Percentiles rank a stretch among this genome's conserved stretches.
Conservation (phyloP, 2,797 vertebrate genomes). For the Prionace glauca region DNA sequence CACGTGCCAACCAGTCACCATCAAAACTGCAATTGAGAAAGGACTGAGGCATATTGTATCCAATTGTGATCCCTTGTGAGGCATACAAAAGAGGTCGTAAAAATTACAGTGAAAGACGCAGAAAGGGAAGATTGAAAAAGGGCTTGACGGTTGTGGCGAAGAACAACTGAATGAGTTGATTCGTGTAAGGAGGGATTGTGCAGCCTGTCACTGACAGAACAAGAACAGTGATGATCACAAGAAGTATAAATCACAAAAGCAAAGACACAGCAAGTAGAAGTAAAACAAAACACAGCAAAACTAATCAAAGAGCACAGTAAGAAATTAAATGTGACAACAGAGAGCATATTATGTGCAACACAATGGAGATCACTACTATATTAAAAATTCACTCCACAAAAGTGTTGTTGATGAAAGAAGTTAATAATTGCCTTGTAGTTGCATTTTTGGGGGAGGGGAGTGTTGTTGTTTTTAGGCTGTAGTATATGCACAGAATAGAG, state of each 20-base stretch:
- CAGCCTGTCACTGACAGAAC: too few species aligned
- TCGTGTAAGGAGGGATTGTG: too few species aligned
- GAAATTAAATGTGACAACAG: neutral
- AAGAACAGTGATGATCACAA: neutral
- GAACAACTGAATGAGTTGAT: too few species aligned
- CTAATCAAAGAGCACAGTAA: neutral
- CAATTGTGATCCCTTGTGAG: neutral
- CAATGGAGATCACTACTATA: neutral
- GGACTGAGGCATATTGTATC: neutral
- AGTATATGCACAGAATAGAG: neutral
- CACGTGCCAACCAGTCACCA: neutral
- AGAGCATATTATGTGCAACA: too few species aligned
- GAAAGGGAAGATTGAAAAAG: too few species aligned
- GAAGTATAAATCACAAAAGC: neutral
- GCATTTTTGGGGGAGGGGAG: neutral
- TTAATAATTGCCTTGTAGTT: neutral
- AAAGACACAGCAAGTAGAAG: neutral
- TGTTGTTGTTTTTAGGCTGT: neutral
- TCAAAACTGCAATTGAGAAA: neutral
- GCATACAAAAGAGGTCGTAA: neutral
- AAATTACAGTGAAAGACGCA: neutral
- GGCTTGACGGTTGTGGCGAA: too few species aligned
- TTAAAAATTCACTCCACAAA: neutral
- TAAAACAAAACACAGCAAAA: neutral
- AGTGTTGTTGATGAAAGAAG: neutral